Base-by-base conservation (phyloP, 2,797 vertebrate species). In the Smutsia gigantea region DNA sequence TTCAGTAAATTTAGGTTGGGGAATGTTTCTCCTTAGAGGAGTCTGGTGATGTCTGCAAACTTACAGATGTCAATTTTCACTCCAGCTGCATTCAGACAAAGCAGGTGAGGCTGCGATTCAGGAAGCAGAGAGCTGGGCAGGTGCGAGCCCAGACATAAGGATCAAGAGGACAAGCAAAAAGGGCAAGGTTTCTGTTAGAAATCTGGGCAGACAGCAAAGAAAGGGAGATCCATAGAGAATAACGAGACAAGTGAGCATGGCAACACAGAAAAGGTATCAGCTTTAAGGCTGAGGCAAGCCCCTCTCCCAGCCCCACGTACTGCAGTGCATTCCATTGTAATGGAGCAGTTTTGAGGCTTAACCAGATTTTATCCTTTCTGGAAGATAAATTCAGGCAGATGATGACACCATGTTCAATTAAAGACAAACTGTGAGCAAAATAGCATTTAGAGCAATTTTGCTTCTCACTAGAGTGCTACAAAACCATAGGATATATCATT, bases 401-500 rank as follows among this genome's bases (percentile, higher is more conserved):
- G 57, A 63, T 10, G 27, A 37, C 18, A 69, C 12, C 27, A 46
- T 74, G 31, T 53, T 63, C 37, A 18, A 34, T 31, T 59, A 51
- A 89, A 79, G 79, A 85, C 21, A 69, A 51, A 61, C 7, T 51
- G 14, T 53, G 61, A 83, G 81, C 37, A 71, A 83, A 87, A 72
- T 0, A 57, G 29, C 31, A 15, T 79, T 74, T 93, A 19, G 21
- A 79, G 7, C 8, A 18, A 37, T 34, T 93, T 8, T 19, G 39
- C 4, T 74, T 93, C 49, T 79, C 9, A 37, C 18, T 82, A 82
- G 21, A 21, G 61, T 90, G 55, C 53, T 64, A 4, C 75, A 77
- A 79, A 90, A 71, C 39, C 17, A 37, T 15, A 84, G n/a, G 21
- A 49, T 83, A 39, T 23, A 75, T 84, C 42, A 92, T 49, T 91